Conservation (phyloP, 2,888 invertebrate species). For the Harpagoxenus sublaevis region DNA sequence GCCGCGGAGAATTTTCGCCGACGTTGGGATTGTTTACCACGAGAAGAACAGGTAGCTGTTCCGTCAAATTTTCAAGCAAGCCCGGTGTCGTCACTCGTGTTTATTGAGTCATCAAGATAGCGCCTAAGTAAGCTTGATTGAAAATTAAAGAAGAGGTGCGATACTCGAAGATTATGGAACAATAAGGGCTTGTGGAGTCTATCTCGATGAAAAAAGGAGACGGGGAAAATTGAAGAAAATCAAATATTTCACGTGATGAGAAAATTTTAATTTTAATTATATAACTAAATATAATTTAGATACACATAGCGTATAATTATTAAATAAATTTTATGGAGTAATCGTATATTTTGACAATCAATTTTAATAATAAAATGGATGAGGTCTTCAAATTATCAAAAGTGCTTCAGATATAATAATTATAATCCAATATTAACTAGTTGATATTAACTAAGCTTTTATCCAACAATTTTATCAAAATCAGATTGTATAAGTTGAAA, state of each 20-base stretch:
- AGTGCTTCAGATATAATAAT: conserved; percentile 18
- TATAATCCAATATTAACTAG: neutral
- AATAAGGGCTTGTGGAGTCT: neutral
- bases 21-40: conserved; percentile 28
- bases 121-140: conserved; percentile 1
- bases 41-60: conserved; percentile 33
- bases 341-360: neutral
- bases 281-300: neutral
- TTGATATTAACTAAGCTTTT: conserved; percentile 20
- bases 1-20: conserved; percentile 34
- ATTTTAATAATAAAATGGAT: conserved; percentile 22
- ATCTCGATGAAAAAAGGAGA: neutral
- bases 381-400: conserved; percentile 3
- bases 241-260: neutral
- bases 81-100: conserved; percentile 16
- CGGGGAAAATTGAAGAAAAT: neutral
- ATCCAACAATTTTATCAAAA: neutral
- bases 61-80: conserved; percentile 44
- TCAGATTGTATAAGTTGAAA: neutral
- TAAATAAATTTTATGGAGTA: neutral
- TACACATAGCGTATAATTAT: neutral
- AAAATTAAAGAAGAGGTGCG: conserved; percentile 4
- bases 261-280: conserved; percentile 10
- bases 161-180: neutral
- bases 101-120: conserved; percentile 37